Conservation (phyloP, 2,113 vertebrate species). For the Gyps fulvus region DNA sequence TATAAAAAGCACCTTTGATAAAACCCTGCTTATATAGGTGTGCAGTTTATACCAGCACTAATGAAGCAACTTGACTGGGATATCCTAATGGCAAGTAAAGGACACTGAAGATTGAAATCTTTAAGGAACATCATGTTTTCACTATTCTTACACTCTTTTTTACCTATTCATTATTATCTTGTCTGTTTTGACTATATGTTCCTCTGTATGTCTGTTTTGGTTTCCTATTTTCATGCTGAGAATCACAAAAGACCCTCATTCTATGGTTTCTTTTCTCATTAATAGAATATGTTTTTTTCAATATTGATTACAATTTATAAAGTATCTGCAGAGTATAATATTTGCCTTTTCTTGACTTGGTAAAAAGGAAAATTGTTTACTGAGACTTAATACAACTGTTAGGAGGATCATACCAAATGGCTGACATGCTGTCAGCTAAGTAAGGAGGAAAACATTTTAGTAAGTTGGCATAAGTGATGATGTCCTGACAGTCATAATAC, state of each 20-base stretch:
- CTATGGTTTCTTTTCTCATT: neutral
- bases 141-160: neutral
- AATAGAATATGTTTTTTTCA: neutral
- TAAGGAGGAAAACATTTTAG: neutral
- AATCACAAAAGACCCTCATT: neutral
- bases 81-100: neutral
- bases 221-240: neutral
- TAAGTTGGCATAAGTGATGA: neutral
- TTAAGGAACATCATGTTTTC: neutral
- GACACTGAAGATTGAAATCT: neutral
- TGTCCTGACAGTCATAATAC: neutral
- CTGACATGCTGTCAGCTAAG: neutral
- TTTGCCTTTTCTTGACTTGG: neutral
- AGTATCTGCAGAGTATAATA: neutral
- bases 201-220: neutral
- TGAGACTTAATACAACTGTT: neutral
- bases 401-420: neutral
- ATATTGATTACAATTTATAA: neutral
- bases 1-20: neutral
- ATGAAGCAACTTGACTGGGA: neutral
- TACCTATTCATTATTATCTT: neutral
- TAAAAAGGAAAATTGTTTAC: neutral
- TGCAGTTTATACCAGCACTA: neutral
- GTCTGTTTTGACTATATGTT: neutral
- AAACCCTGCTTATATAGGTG: neutral